Percentiles rank a stretch among this genome's conserved stretches.
Conservation (phyloP, 2,113 vertebrate genomes). For the Zootoca vivipara region DNA sequence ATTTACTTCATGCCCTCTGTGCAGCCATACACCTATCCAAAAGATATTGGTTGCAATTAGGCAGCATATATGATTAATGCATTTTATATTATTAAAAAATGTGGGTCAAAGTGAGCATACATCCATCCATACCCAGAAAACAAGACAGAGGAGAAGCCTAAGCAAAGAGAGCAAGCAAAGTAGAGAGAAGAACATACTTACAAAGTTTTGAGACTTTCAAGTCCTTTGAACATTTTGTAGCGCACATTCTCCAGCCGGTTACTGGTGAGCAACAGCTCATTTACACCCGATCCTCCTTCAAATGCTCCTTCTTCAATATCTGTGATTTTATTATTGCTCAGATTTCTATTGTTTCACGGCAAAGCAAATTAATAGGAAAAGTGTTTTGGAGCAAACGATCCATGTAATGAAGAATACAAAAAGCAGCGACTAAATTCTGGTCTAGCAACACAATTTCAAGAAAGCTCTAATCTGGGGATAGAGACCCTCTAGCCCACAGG, state of each 20-base stretch:
- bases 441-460: neutral
- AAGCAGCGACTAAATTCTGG: neutral
- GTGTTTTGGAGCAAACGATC: neutral
- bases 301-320: conserved; percentile 98
- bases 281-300: conserved; percentile 93
- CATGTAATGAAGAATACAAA: neutral
- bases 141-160: neutral
- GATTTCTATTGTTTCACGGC: conserved; percentile 80
- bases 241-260: conserved; percentile 92
- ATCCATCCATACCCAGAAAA: conserved; percentile 6
- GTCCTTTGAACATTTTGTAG: conserved; percentile 93
- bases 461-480: neutral
- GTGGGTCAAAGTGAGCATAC: neutral
- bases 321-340: conserved; percentile 98
- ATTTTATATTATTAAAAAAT: neutral
- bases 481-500: no score
- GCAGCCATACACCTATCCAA: conserved; percentile 9
- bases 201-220: conserved; percentile 94
- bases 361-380: conserved; percentile 37
- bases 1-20: neutral
- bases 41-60: neutral
- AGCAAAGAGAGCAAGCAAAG: neutral
- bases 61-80: neutral
- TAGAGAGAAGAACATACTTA: conserved; percentile 72
- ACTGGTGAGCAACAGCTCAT: conserved; percentile 92